A percentile compares a stretch with the other conserved stretches of the same genome.
Evolutionary conservation across 35 echinoderm and acorn worm species (phyloP).

Genomic region (Strongylocentrotus purpuratus): DNA sequence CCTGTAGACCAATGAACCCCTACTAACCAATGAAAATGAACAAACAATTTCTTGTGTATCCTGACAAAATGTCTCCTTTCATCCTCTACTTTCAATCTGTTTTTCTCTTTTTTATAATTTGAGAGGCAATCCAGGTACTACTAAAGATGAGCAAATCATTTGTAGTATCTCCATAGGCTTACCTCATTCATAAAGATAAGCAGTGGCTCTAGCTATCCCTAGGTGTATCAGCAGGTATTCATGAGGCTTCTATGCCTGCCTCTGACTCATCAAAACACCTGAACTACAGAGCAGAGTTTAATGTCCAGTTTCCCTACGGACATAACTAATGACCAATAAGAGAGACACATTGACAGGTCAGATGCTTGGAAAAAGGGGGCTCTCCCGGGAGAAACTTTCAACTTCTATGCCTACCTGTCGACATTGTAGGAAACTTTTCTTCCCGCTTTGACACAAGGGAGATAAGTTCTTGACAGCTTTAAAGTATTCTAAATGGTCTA

Average conservation of each 20-base stretch:
- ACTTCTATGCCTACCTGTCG: background rate
- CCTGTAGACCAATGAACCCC: too few species aligned
- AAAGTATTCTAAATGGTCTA: background rate
- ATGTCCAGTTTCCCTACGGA: background rate
- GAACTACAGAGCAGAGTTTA: background rate
- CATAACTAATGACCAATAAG: constrained; percentile 4
- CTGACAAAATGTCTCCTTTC: background rate
- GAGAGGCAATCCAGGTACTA: background rate
- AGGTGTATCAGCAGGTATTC: background rate
- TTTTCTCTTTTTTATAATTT: background rate
- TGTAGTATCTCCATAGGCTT: background rate
- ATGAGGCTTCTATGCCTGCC: background rate
- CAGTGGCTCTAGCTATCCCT: background rate
- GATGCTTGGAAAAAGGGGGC: background rate
- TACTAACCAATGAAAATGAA: background rate
- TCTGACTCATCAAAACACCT: background rate
- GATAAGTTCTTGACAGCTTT: background rate
- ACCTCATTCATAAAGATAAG: background rate
- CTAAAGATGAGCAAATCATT: background rate
- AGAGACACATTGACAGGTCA: constrained; percentile 16
- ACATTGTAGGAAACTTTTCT: background rate
- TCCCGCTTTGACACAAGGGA: background rate
- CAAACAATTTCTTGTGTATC: background rate
- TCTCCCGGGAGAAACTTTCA: background rate
- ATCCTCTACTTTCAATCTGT: background rate